Evolutionary conservation across 2,888 invertebrate species (phyloP).

Genomic region (Campoplex capitator): DNA sequence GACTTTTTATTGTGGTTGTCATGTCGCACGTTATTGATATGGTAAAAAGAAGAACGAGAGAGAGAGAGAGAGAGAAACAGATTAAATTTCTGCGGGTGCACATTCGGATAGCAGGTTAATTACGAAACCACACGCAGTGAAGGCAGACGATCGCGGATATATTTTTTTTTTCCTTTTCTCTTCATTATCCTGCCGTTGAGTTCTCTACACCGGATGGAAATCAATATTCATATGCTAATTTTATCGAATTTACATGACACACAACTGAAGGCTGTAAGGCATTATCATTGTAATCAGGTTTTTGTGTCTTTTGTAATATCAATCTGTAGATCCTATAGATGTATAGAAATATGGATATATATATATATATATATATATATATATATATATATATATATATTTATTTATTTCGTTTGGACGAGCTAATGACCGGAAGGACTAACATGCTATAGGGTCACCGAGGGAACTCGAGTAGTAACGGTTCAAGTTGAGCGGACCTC

Average conservation of each 20-base stretch:
- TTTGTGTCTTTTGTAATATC: slow-evolving; percentile 68
- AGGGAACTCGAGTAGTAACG: slow-evolving; percentile 33
- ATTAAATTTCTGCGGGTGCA: slow-evolving; percentile 37
- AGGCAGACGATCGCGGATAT: slow-evolving; percentile 26
- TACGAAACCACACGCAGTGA: slow-evolving; percentile 42
- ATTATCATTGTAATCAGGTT: slow-evolving; percentile 73
- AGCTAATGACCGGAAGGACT: slow-evolving; percentile 79
- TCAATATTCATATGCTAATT: slow-evolving; percentile 82
- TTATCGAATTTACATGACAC: slow-evolving; percentile 73
- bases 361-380: no score
- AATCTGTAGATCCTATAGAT: slow-evolving; percentile 57
- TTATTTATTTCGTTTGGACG: slow-evolving; percentile 18
- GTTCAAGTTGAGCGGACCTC: slow-evolving; percentile 52
- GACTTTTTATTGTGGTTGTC: slow-evolving; percentile 6
- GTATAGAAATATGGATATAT: slow-evolving; percentile 10
- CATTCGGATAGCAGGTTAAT: slow-evolving; percentile 50
- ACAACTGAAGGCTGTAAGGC: slow-evolving; percentile 59
- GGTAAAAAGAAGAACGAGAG: background rate
- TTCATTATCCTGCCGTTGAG: slow-evolving; percentile 58
- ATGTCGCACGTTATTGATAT: background rate
- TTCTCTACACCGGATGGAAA: slow-evolving; percentile 75
- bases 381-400: no score
- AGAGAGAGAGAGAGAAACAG: no score
- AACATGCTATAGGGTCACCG: slow-evolving; percentile 63
- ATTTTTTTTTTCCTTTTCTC: slow-evolving; percentile 58